A percentile compares a stretch with the other conserved stretches of the same genome.
Conservation (phyloP, 1,140 invertebrate species). For the Antheraea mylitta region DNA sequence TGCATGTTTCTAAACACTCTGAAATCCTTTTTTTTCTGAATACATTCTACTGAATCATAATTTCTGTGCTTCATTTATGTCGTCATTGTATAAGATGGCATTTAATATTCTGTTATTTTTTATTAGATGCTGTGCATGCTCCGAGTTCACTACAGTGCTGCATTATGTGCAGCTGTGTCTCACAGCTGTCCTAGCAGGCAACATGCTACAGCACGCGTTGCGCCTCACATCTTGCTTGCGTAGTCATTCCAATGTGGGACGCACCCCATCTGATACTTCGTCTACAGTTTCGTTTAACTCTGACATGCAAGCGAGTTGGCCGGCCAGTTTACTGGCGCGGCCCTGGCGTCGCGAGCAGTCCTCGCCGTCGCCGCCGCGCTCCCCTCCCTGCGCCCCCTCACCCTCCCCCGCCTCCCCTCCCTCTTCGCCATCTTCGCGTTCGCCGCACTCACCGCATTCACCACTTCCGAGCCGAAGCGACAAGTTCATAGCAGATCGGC, state of each 20-base stretch:
- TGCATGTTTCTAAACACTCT: too few species aligned
- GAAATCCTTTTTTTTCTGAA: too few species aligned
- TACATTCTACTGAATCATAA: too few species aligned
- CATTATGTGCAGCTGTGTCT: constrained; percentile 46
- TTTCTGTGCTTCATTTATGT: too few species aligned
- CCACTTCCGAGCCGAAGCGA: constrained; percentile 13
- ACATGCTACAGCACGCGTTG: constrained; percentile 42
- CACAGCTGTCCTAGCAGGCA: constrained; percentile 40
- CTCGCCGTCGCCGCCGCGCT: constrained; percentile 8
- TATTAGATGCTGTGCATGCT: constrained; percentile 26
- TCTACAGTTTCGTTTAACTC: constrained; percentile 11
- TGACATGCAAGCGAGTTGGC: background rate
- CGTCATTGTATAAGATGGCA: too few species aligned
- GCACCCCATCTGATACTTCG: too few species aligned
- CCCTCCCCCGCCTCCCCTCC: background rate
- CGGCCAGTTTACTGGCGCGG: constrained; percentile 1
- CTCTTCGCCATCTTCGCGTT: background rate
- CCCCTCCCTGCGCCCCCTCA: too few species aligned
- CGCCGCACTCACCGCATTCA: background rate
- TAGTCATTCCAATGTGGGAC: too few species aligned
- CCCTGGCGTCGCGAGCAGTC: constrained; percentile 9
- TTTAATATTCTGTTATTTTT: too few species aligned
- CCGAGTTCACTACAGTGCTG: constrained; percentile 39
- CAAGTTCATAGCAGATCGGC: constrained; percentile 39
- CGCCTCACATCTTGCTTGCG: constrained; percentile 3